These are phyloP conservation scores for Junonia oenone DNA, from an alignment of 2,888 invertebrate species.

Conservation along the genomic window DNA sequence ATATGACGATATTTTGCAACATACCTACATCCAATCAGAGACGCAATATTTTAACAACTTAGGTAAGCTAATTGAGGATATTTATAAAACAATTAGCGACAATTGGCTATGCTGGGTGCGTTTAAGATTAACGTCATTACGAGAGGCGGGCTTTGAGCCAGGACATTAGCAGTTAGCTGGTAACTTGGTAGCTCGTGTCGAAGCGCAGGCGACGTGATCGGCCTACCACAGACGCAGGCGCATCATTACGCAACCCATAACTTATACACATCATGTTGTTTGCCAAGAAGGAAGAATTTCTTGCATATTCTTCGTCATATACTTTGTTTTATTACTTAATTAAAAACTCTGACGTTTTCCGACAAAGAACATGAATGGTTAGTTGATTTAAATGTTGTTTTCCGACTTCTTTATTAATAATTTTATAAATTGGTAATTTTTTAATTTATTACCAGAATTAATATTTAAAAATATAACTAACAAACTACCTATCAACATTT, in stretches of 20 bases:
- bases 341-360: background rate
- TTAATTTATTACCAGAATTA: too few species aligned
- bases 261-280: constrained; percentile 11
- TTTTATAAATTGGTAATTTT: too few species aligned
- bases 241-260: constrained; percentile 45
- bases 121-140: constrained; percentile 20
- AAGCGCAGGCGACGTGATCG: constrained; percentile 19
- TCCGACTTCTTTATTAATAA: too few species aligned
- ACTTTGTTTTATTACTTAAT: constrained; percentile 15
- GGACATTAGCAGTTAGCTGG: constrained; percentile 10
- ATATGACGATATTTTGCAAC: too few species aligned
- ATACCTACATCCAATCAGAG: too few species aligned
- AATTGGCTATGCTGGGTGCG: constrained; percentile 10
- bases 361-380: background rate
- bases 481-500: too few species aligned
- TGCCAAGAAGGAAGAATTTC: constrained; percentile 57
- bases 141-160: constrained; percentile 6
- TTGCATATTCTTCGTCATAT: constrained; percentile 20
- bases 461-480: too few species aligned
- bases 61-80: background rate
- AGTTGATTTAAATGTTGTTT: too few species aligned
- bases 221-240: constrained; percentile 12
- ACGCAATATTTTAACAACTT: background rate
- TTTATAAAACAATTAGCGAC: background rate
- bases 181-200: constrained; percentile 4